Conservation (phyloP, 2,888 invertebrate species). For the Pammene fasciana region DNA sequence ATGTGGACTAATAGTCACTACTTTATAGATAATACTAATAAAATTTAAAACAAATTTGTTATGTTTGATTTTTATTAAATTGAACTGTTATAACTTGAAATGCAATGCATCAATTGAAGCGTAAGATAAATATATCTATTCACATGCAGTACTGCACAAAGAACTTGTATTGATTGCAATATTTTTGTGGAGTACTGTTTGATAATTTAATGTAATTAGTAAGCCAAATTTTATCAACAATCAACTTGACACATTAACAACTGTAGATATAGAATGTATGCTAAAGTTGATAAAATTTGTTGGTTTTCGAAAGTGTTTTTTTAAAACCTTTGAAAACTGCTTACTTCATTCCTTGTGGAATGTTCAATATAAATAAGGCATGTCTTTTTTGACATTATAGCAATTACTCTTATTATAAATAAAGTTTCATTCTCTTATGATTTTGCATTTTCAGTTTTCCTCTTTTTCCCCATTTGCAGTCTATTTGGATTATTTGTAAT, state of each 20-base stretch:
- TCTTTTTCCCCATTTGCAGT: constrained; percentile 57
- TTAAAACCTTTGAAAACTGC: constrained; percentile 55
- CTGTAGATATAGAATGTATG: constrained; percentile 36
- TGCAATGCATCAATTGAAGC: constrained; percentile 81
- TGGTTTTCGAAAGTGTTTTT: constrained; percentile 55
- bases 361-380: constrained; percentile 60
- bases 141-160: constrained; percentile 64
- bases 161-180: constrained; percentile 39
- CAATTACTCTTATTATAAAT: constrained; percentile 61
- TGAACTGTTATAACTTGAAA: constrained; percentile 79
- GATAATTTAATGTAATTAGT: constrained; percentile 58
- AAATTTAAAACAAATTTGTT: constrained; percentile 68
- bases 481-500: constrained; percentile 73
- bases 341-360: constrained; percentile 68
- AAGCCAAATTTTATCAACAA: constrained; percentile 42
- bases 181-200: constrained; percentile 55
- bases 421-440: constrained; percentile 61
- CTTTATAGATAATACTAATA: constrained; percentile 57
- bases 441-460: constrained; percentile 49
- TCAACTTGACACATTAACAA: constrained; percentile 26
- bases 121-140: constrained; percentile 82
- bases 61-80: constrained; percentile 81
- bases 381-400: constrained; percentile 79
- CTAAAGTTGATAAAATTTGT: constrained; percentile 60
- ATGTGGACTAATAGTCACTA: constrained; percentile 67